Evolutionary conservation across 2,113 vertebrate genomes (phyloP), one percentile per base, ranked within the genome.

Genomic region (Phoenicopterus ruber): DNA sequence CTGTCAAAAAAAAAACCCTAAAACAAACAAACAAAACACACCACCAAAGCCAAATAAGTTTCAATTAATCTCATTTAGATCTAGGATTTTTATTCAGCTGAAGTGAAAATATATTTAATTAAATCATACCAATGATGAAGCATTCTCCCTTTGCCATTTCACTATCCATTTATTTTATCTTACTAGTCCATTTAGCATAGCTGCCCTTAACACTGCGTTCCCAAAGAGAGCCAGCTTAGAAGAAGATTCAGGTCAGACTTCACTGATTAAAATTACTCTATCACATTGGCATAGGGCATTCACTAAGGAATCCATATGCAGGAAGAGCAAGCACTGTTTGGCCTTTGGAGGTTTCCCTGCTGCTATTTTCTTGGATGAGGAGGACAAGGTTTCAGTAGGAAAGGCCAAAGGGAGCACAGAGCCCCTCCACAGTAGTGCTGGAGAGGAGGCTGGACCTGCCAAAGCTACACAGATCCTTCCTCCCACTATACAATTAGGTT

Each of bases 21-120:
- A n/a, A n/a, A n/a, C n/a, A 13, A 10, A 12, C 12, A 17, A 52
- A 38, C 9, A 42, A 42, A 42, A 42, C 11, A 14, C 42, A 42
- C 42, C 42, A 42, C 42, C 42, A 80, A 86, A 61, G 13, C 8
- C 57, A 84, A 92, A 92, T 72, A 91, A 71, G 93, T 90, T 82
- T 93, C 78, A 96, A 18, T 88, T 94, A 79, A 94, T 96, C 34
- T 93, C 58, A 94, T 83, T 96, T 92, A 93, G 46, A 82, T 54
- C 61, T 42, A 94, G 81, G 32, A 80, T 63, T 87, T 84, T 90
- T 88, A 95, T 69, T 54, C 42, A 63, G 63, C 57, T 87, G 69
- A 96, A 95, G 32, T 85, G 49, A 94, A 97, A 96, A 96, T 36
- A 57, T 24, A 90, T 81, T 88, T 96, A 87, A 97, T 93, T 94